Conservation (phyloP, 1,140 invertebrate genomes). For the Anastrepha obliqua region DNA sequence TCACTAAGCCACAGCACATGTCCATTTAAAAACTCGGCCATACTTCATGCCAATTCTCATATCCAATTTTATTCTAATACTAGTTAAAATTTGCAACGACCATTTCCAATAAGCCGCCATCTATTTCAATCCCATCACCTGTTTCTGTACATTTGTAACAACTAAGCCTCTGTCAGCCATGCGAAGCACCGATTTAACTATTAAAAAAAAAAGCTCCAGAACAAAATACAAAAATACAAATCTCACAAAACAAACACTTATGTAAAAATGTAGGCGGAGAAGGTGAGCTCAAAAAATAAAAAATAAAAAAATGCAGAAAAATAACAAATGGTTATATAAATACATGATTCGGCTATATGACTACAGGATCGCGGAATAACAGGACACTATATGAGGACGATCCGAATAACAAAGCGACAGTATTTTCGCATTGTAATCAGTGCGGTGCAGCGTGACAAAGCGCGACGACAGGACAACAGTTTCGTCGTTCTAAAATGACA, state of each 20-base stretch:
- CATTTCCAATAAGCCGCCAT: neutral
- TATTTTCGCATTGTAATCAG: constrained; percentile 44
- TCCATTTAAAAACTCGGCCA: neutral
- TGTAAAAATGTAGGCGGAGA: too few relatives aligned
- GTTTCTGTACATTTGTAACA: neutral
- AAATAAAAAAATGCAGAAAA: neutral
- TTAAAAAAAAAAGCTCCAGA: constrained; percentile 6
- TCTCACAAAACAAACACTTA: constrained; percentile 12
- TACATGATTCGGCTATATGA: constrained; percentile 42
- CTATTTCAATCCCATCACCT: neutral
- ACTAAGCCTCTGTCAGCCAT: constrained; percentile 12
- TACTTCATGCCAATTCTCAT: neutral
- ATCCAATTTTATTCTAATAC: constrained; percentile 45
- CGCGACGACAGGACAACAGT: constrained; percentile 13
- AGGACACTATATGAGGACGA: neutral
- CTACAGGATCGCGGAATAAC: neutral
- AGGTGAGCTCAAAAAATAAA: neutral
- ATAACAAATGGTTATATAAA: constrained; percentile 53
- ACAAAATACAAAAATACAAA: neutral
- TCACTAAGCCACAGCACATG: neutral
- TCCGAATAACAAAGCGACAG: constrained; percentile 19
- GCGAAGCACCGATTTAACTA: constrained; percentile 29
- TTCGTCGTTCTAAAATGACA: constrained; percentile 19
- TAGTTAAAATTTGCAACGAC: constrained; percentile 29
- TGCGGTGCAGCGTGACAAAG: constrained; percentile 20